Conservation (phyloP, 2,113 vertebrate species). For the Macroglossus sobrinus region DNA sequence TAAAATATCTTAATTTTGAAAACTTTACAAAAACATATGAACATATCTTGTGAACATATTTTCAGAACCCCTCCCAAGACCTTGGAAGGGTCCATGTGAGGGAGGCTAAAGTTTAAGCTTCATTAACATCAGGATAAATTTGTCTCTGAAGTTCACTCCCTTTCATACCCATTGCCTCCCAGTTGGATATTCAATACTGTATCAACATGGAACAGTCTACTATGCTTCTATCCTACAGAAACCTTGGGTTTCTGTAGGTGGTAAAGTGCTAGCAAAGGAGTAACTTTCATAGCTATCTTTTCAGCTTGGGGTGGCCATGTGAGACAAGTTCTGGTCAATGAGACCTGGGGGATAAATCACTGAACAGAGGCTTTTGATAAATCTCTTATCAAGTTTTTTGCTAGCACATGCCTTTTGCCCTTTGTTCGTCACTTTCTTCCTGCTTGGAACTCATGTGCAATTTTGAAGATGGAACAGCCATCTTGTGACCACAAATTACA, state of each 20-base stretch:
- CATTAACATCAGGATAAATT: background rate
- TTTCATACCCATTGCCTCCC: background rate
- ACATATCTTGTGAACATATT: background rate
- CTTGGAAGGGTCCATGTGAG: background rate
- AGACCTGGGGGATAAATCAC: background rate
- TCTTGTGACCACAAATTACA: slow-evolving; percentile 36
- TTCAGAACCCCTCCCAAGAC: background rate
- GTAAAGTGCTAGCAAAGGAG: background rate
- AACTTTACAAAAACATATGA: background rate
- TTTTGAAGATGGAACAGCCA: background rate
- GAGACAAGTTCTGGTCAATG: background rate
- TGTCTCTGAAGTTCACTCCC: background rate
- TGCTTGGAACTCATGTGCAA: background rate
- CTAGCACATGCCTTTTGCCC: background rate
- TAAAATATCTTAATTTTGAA: background rate
- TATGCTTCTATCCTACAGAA: background rate
- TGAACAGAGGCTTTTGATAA: background rate
- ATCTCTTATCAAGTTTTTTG: background rate
- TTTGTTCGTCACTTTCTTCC: background rate
- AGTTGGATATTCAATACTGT: background rate
- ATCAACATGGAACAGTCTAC: background rate
- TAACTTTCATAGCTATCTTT: background rate
- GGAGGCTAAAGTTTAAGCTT: background rate
- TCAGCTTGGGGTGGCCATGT: background rate
- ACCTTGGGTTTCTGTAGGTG: background rate